A percentile compares a stretch with the other conserved stretches of the same genome.
Evolutionary conservation across 1,140 invertebrate genomes (phyloP).

Genomic region (Hylyphantes graminicola): DNA sequence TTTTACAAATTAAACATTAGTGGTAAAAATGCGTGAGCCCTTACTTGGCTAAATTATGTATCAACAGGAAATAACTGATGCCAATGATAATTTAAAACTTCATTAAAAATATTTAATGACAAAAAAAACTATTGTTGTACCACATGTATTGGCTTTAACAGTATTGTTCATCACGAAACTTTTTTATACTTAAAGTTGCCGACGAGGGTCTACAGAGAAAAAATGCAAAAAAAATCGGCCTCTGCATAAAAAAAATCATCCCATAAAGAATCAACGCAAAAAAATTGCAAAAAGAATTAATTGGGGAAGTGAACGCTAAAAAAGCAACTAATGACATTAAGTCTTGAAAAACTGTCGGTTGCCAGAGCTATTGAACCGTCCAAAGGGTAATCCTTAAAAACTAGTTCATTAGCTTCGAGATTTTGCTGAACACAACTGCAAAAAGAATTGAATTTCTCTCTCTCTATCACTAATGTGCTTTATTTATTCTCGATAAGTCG

Average conservation of each 20-base stretch:
- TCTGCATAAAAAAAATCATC: not conserved
- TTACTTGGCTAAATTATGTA: too few relatives aligned
- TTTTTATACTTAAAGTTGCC: not conserved
- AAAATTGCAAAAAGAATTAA: not conserved
- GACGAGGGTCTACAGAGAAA: not conserved
- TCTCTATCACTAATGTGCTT: not conserved
- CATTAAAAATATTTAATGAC: not conserved
- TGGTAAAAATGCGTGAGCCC: too few relatives aligned
- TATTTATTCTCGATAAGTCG: not conserved
- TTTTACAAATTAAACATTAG: too few relatives aligned
- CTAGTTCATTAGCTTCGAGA: constrained; percentile 39
- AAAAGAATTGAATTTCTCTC: constrained; percentile 7
- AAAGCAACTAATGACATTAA: constrained; percentile 31
- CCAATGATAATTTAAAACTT: not conserved
- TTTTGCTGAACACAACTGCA: not conserved
- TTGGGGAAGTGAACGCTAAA: constrained; percentile 6
- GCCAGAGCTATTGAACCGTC: constrained; percentile 7
- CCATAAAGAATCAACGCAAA: not conserved
- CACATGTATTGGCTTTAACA: not conserved
- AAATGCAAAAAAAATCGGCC: not conserved
- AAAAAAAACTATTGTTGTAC: not conserved
- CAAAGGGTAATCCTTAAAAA: constrained; percentile 17
- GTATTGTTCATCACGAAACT: not conserved
- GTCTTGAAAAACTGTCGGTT: constrained; percentile 16
- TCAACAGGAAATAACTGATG: not conserved